Conservation (phyloP, 2,113 vertebrate species). For the Leucopternis melanops region DNA sequence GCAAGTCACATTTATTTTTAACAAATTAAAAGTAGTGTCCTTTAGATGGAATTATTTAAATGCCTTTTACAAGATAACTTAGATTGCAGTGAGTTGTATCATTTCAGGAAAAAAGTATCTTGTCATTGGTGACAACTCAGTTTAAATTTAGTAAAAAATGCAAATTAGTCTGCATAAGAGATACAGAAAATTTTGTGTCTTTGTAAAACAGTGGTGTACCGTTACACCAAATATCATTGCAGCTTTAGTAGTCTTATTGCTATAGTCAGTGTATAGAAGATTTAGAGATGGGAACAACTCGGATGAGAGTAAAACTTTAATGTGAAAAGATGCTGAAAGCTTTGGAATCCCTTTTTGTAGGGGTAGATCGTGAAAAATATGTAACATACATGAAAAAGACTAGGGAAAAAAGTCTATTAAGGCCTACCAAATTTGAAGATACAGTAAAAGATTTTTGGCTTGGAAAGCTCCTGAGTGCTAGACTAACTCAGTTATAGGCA, state of each 20-base stretch:
- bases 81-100: background rate
- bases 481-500: background rate
- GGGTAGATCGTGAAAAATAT: background rate
- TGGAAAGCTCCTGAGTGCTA: background rate
- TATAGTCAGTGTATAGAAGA: background rate
- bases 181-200: background rate
- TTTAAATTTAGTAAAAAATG: background rate
- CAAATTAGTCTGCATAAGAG: background rate
- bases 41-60: background rate
- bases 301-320: background rate
- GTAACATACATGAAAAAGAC: background rate
- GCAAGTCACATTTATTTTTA: background rate
- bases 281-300: background rate
- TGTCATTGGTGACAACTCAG: background rate
- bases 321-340: background rate
- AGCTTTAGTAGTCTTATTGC: background rate
- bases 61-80: background rate
- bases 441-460: background rate
- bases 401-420: background rate
- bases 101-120: background rate
- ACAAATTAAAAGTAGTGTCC: background rate
- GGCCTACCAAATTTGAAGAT: background rate
- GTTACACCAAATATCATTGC: background rate
- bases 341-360: background rate
- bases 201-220: background rate